Base-by-base conservation (phyloP, 2,888 invertebrate genomes). In the Sisyra terminalis region DNA sequence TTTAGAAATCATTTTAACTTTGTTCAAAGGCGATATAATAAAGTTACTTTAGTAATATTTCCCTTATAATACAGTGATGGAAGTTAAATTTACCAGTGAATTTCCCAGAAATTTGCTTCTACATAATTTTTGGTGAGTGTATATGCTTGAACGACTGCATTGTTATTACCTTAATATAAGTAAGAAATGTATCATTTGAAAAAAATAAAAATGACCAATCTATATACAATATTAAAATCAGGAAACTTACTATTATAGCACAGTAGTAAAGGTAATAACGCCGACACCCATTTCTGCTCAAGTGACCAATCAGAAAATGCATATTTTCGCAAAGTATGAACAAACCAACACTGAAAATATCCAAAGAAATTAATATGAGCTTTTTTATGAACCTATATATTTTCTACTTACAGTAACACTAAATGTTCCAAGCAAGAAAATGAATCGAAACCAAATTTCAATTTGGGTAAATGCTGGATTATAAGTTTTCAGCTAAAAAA, bases 371-470 rank as follows among this genome's bases (percentile, higher is more conserved):
- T 44, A 47, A 45, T 40, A 35, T 43, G 44, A 37, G 40, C 24
- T 34, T 24, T 42, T 44, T 30, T 41, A 39, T n/a, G 14, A 42
- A 43, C 36, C 24, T 39, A 24, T 46, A 35, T 42, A 44, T 42
- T 31, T 38, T 30, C 32, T 30, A 73, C 81, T 81, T 72, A 93
- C 93, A 52, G 86, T 81, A 30, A 87, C 78, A 45, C 78, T 64
- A 59, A 96, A 94, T 2, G 92, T 83, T 32, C 84, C 73, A 34
- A 92, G 65, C 40, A 94, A 68, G 63, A 94, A 96, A 53, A 94
- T 84, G 58, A 94, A 86, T 51, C 96, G 71, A 59, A 96, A 92
- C 90, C 94, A 96, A 47, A 96, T 89, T 66, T 96, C 94, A 58
- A 96, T 82, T 67, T 93, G 90, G 24, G 94, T 94, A 58, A 94